Evolutionary conservation across 2,113 vertebrate genomes (phyloP), one percentile per base, ranked within the genome.

Genomic region (Brachyhypopomus gauderio): DNA sequence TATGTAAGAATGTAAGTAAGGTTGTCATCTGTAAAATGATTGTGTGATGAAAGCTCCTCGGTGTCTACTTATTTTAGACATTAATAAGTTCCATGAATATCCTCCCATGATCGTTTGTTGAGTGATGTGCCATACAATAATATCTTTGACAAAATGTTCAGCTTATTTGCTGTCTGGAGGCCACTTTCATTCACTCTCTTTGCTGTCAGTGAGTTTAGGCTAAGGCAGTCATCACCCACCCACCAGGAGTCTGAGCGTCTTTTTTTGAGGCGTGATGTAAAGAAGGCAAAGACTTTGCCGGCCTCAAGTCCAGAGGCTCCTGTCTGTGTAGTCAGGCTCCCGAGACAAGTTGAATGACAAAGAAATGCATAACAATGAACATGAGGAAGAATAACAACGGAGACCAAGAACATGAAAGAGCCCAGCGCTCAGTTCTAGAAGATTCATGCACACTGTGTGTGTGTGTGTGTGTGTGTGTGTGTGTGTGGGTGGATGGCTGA

Each of bases 311-410:
- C 64, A 41, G 30, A 12, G 34, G 17, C 56, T n/a, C 19, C 3
- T 3, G 48, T 20, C 19, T 16, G 20, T 67, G 25, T 58, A 25
- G 14, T 34, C 25, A 55, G 45, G 45, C 64, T 63, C 17, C 30
- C 3, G 2, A 38, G 36, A 22, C 22, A 25, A 76, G 66, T 62
- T 36, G 69, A 67, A 66, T 83, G 87, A 89, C 88, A 90, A 87
- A 83, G 85, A 87, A 89, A 91, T 88, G 88, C 89, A 92, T 91
- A 90, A 90, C 87, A 89, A 89, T 89, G 81, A 92, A 91, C 87
- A 88, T 60, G 79, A 77, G 34, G 78, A 83, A 85, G 7, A 86
- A 84, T 86, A 82, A 87, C 84, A 89, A 89, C 72, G 87, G 88
- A 75, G 23, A 64, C 72, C 79, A 79, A 80, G 86, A 82, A 82